phyloP scores from a whole-genome alignment of 2,113 vertebrate species.

The Anseranas semipalmata region DNA sequence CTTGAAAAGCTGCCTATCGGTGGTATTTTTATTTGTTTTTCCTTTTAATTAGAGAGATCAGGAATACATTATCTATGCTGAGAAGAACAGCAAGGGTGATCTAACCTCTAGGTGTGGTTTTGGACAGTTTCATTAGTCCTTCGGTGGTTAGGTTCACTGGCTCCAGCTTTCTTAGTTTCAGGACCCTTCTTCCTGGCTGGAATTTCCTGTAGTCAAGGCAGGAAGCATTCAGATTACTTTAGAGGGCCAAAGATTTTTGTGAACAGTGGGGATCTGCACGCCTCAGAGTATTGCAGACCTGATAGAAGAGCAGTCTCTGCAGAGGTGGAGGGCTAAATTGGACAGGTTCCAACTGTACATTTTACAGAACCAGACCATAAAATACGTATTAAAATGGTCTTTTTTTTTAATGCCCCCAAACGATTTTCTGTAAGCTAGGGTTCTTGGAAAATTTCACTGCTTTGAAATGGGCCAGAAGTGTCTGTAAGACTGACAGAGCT shows the following conservation, averaged over 20 bases:
- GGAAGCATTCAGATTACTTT: not conserved
- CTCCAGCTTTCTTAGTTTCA: not conserved
- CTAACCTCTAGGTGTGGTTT: not conserved
- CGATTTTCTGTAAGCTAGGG: not conserved
- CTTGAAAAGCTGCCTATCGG: not conserved
- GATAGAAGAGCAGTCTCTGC: not conserved
- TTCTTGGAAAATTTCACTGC: not conserved
- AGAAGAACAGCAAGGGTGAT: not conserved
- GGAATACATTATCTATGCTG: not conserved
- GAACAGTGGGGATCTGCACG: not conserved
- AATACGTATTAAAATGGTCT: not conserved
- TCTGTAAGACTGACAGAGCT: not conserved
- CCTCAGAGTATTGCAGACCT: not conserved
- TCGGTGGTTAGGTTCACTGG: not conserved
- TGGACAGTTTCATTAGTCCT: not conserved
- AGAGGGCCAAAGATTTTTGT: not conserved
- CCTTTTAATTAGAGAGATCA: not conserved
- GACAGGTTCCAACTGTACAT: not conserved
- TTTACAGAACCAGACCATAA: not conserved
- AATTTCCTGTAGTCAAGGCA: not conserved
- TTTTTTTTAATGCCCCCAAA: not conserved
- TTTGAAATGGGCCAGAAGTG: not conserved
- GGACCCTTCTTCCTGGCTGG: not conserved
- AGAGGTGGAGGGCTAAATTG: not conserved
- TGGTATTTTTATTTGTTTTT: not conserved